Evolutionary conservation across 23 tunicate species (phyloP).

Genomic region (Trididemnum nubilum): DNA sequence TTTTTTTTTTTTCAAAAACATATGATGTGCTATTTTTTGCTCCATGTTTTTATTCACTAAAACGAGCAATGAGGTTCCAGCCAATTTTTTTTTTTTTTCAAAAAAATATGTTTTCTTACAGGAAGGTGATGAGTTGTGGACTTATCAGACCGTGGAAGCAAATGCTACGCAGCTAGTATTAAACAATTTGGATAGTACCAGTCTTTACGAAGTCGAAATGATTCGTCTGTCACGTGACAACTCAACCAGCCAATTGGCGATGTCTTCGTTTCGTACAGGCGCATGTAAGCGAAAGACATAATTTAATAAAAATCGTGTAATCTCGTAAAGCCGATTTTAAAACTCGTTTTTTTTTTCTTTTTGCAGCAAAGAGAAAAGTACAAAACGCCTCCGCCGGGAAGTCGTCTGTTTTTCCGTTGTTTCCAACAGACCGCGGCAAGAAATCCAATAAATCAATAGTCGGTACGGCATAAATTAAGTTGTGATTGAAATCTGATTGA

Average conservation of each 20-base stretch:
- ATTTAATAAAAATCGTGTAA: background rate
- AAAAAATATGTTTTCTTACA: background rate
- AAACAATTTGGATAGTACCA: conserved; percentile 2
- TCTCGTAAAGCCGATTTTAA: no score
- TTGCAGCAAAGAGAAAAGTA: background rate
- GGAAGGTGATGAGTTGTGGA: no score
- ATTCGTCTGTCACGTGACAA: background rate
- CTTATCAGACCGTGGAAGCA: conserved; percentile 1
- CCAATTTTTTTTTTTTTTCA: no score
- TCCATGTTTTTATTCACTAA: no score
- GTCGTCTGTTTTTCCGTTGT: background rate
- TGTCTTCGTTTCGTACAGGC: conserved; percentile 39
- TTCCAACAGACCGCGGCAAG: background rate
- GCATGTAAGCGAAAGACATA: background rate
- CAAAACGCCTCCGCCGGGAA: background rate
- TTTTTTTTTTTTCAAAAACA: no score
- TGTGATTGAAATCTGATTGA: no score
- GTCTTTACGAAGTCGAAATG: conserved; percentile 23
- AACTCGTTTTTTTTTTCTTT: background rate
- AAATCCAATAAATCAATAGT: background rate
- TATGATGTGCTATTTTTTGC: no score
- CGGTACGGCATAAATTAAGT: no score
- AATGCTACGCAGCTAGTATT: background rate
- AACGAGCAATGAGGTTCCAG: no score
- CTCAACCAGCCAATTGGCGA: conserved; percentile 14